Base-by-base conservation (phyloP, 2,888 invertebrate species). In the Patella pellucida region DNA sequence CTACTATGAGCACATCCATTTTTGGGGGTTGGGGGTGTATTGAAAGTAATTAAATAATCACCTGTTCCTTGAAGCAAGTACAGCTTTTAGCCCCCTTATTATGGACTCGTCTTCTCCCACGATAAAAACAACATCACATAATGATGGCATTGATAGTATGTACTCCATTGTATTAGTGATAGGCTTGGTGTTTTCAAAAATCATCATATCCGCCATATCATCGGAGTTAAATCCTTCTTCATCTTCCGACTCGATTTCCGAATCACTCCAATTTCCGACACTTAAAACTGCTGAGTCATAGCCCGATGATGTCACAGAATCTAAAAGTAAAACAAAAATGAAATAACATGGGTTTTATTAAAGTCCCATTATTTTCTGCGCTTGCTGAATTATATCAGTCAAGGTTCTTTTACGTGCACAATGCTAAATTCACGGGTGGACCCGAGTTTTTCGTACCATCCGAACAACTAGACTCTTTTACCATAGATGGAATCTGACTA, bases 41-140 rank as follows among this genome's bases (percentile, higher is more conserved):
- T 41, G n/a, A n/a, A 41, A 9, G 41, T 41, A 1, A 9, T 41
- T 9, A 41, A 41, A 41, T 41, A 41, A 41, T 62, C 23, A 62
- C 62, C 62, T 62, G 62, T 62, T 62, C 15, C 62, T 62, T 23
- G 62, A 62, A 23, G 62, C 62, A 11, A 62, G 14, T 9, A 19
- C 62, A 2, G 62, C 62, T 62, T 62, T 62, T 9, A 62, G 12
- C 11, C 62, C 62, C 23, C 19, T 11, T 14, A 19, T 12, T 23
- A 23, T 19, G 15, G 14, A 23, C 4, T 62, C 23, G 11, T 62
- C 62, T 23, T 62, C 62, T 19, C 62, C 62, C 62, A 62, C 62
- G 14, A 62, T n/a, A 62, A 62, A 62, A 23, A 62, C 23, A 62
- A 62, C 62, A 62, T 62, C 62, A 62, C 62, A 62, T 14, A 62